Evolutionary conservation across 2,797 vertebrate genomes (phyloP), one percentile per base, ranked within the genome.

Genomic region (Lutjanus argentimaculatus): DNA sequence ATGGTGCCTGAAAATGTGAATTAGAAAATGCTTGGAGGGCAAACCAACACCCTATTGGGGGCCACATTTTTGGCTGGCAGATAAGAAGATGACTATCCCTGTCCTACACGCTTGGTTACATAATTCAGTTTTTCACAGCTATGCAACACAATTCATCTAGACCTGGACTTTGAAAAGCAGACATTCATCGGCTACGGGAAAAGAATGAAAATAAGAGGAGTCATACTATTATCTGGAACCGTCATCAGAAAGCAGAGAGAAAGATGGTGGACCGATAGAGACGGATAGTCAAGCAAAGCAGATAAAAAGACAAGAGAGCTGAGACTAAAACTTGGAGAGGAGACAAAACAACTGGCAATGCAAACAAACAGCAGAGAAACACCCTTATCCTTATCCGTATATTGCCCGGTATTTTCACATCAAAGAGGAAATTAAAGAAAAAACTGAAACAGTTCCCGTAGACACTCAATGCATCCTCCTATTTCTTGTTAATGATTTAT

Each of bases 321-420:
- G 21, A 75, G 68, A 78, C 14, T 70, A 71, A 57, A 73, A 69
- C 58, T 42, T 25, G 46, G n/a, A 79, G 59, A 77, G 73, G 19
- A 89, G 90, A 93, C 91, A 88, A 65, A 94, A 92, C 85, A 91
- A 83, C 40, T 12, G 65, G 59, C 73, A 70, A 56, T 61, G 62
- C 66, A 88, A 85, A 82, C 73, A 84, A 85, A 81, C 76, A 66
- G 58, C 48, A 57, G 49, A 82, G 67, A 83, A 74, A 80, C 62
- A 59, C 81, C 87, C 75, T 69, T 36, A 36, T 36, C 30, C 30
- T 36, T 36, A 36, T 36, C 42, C 76, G 65, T 40, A 91, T 85
- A 49, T 42, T 73, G 30, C 79, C 77, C 71, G 87, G 85, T 80
- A 88, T 91, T 87, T 91, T 79, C 36, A 89, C 80, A 83, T 89